Base-by-base conservation (phyloP, 1,140 invertebrate genomes). In the Melipona quadrifasciata region DNA sequence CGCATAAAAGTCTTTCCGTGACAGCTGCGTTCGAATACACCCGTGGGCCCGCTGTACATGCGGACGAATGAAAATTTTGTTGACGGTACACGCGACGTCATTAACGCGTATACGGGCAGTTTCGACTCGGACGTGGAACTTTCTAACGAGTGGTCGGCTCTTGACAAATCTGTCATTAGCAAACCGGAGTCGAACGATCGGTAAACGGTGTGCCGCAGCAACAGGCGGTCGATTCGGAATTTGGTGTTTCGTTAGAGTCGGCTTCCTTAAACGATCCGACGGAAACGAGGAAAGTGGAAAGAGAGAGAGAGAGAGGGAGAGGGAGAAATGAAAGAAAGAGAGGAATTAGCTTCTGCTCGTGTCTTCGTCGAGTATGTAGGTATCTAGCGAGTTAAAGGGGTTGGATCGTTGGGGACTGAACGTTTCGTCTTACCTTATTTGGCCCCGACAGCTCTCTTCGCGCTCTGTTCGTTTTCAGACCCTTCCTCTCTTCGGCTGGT, bases 151-250 rank as follows among this genome's bases (percentile, higher is more conserved):
- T 39, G 5, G 61, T 57, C 71, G 27, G 39, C 39, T 84, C 67
- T 83, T 87, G 86, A 87, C 65, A 68, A 55, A 87, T 77, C 72
- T 76, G 80, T 72, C 78, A 74, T 87, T 85, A 85, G 87, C 82
- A 89, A 88, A 27, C 51, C 67, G 57, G 24, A 55, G 57, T 21
- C 31, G 71, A 57, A 51, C 80, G 55, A 47, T 75, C 68, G 68
- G 31, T 14, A 53, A 21, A n/a, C 39, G 73, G 27, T 74, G 73
- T 39, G 34, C 27, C 10, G 73, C 57, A 61, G 74, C 57, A 74
- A 74, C 72, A 55, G 72, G 72, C 51, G n/a, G 47, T 55, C 47
- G 34, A 77, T 64, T n/a, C 57, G 74, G 34, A 64, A 64, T 77
- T 17, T 39, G n/a, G 58, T 6, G 39, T 77, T 77, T 77, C 57